Evolutionary conservation across 2,113 vertebrate genomes (phyloP).

Genomic region (Phalacrocorax aristotelis): DNA sequence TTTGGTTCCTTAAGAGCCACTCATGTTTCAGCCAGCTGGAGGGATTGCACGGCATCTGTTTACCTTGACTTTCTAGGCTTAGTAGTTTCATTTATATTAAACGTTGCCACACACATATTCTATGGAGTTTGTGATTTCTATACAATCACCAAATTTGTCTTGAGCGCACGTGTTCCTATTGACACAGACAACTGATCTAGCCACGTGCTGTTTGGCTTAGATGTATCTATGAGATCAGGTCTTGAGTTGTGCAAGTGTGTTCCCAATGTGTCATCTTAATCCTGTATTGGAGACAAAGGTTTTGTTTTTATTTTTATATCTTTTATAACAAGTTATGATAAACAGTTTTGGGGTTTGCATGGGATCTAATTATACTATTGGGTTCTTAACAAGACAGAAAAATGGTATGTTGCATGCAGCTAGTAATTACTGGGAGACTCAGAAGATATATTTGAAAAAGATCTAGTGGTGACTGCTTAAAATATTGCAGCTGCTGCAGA

Average conservation of each 20-base stretch:
- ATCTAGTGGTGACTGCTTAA: slow-evolving; percentile 11
- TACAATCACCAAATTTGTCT: neutral
- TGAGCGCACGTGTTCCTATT: neutral
- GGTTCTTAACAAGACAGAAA: slow-evolving; percentile 55
- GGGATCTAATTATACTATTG: slow-evolving; percentile 34
- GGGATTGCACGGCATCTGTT: neutral
- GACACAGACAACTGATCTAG: neutral
- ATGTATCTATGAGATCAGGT: neutral
- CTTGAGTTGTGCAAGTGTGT: neutral
- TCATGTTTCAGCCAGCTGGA: neutral
- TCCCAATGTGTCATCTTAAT: neutral
- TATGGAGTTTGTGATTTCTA: neutral
- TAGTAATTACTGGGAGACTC: slow-evolving; percentile 56
- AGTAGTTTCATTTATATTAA: neutral
- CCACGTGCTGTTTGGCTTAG: neutral
- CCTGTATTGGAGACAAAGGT: neutral
- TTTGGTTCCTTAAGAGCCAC: neutral
- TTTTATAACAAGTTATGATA: neutral
- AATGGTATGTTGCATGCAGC: slow-evolving; percentile 32
- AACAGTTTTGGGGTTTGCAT: neutral
- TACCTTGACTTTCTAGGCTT: neutral
- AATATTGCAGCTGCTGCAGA: slow-evolving; percentile 9
- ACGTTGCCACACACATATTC: neutral
- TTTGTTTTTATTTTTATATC: neutral
- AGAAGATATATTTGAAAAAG: slow-evolving; percentile 28